Evolutionary conservation across 2,888 invertebrate genomes (phyloP).

Genomic region (Philaethria dido): DNA sequence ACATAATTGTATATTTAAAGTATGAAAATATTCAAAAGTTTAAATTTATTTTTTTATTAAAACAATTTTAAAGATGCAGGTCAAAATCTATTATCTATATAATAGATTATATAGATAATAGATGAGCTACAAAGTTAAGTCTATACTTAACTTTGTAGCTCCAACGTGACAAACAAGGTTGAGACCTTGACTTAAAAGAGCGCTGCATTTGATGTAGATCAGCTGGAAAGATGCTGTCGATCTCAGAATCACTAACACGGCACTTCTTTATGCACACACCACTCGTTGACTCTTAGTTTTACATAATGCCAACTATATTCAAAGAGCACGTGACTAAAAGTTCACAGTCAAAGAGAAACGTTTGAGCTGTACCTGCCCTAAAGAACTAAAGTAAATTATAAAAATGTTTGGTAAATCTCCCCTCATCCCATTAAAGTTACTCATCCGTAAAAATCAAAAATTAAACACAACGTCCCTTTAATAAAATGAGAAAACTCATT

Average conservation of each 20-base stretch:
- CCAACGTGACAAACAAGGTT: conserved; percentile 10
- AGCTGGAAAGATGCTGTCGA: conserved; percentile 31
- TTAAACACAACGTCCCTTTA: conserved; percentile 34
- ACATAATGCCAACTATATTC: conserved; percentile 76
- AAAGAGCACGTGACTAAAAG: conserved; percentile 40
- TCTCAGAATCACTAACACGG: conserved; percentile 51
- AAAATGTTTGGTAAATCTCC: conserved; percentile 49
- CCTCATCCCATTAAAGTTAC: conserved; percentile 35
- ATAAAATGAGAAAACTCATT: conserved; percentile 41
- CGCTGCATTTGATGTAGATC: conserved; percentile 36
- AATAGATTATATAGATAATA: too few species aligned
- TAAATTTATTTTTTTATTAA: neutral
- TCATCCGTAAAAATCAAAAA: conserved; percentile 42
- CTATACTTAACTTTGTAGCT: neutral
- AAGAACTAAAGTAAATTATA: conserved; percentile 15
- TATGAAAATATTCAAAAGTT: neutral
- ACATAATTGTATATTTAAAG: neutral
- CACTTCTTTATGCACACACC: conserved; percentile 54
- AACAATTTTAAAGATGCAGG: too few species aligned
- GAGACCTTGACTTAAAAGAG: conserved; percentile 13
- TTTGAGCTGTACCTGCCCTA: neutral
- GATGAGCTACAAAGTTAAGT: too few species aligned
- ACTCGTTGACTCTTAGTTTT: conserved; percentile 62
- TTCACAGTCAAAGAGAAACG: conserved; percentile 9
- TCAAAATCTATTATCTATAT: too few species aligned